Evolutionary conservation across 2,888 invertebrate genomes (phyloP), one percentile per base, ranked within the genome.

Genomic region (Nomada lathburiana): DNA sequence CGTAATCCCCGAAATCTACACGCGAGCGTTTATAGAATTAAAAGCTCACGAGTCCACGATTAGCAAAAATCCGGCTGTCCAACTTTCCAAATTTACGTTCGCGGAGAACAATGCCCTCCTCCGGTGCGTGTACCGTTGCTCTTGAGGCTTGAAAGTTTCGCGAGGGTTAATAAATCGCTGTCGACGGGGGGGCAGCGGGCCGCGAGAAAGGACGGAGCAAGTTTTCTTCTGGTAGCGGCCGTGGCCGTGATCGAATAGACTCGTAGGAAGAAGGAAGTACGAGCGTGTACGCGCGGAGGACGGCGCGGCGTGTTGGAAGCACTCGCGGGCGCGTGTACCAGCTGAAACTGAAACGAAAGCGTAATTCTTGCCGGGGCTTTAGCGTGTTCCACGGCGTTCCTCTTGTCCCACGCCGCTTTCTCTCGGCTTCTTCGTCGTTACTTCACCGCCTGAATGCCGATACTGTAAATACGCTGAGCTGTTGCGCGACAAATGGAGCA

Each of bases 321-420:
- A 36, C 42, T 52, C 62, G 64, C 69, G 23, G 65, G 53, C 50
- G 53, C 72, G 67, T 42, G 57, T 57, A 52, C 52, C 71, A 57
- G 68, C 75, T 60, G 71, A 23, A 64, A 16, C 63, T 67, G 23
- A 50, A 13, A 29, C 42, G 20, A 26, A 26, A 62, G 75, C 62
- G 70, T 82, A 76, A 83, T 60, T 79, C 57, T 60, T 50, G 69
- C 62, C 60, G 50, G 20, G 50, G 36, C 64, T 64, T 69, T 81
- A 71, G 62, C 53, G 55, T 69, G 68, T 62, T 65, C 47, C 63
- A 36, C 74, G 53, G n/a, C 60, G 86, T 87, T 52, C 57, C 85
- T 90, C 83, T 23, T 70, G 16, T 47, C 59, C 70, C 59, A 70
- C 89, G 89, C 86, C 88, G 89, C 90, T 92, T 90, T 92, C 90